Base-by-base conservation (phyloP, 1,140 invertebrate genomes). In the Solenopsis invicta region DNA sequence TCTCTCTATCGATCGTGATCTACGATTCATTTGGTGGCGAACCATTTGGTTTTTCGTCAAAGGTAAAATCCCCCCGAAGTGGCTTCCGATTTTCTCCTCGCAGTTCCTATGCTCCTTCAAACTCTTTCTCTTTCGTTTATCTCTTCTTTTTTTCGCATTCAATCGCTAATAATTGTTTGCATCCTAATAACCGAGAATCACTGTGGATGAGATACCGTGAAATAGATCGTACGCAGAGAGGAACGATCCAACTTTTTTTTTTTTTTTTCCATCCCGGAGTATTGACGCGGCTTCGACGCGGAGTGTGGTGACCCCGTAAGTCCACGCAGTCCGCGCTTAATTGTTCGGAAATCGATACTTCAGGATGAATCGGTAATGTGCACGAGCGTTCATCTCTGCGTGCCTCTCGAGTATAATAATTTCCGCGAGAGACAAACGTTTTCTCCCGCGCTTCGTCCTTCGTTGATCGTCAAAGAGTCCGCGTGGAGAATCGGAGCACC, bases 151-250 rank as follows among this genome's bases (percentile, higher is more conserved):
- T 52, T 54, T 54, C 16, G 71, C 75, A 24, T 69, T 66, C 50
- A 56, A 87, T 52, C 59, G 77, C 66, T 50, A 69, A 50, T 50
- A 69, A 69, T 10, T 59, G 61, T 78, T 87, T 34, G 82, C 29
- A 37, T 16, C 45, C 85, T 85, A 81, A 90, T 90, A 66, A 75
- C 5, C 45, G 67, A 71, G 62, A 37, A 80, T 85, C 72, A 50
- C 41, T 37, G 21, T 76, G 48, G 59, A 52, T 75, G 54, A 69
- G 71, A 62, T 34, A 81, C 75, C 80, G 75, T 82, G 87, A 90
- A 88, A 91, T 69, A 74, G 87, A 34, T 56, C 37, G 50, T 13
- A 69, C 37, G 62, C 41, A 64, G 61, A 29, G 34, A 10, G 80
- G 62, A 34, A 54, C 80, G 54, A n/a, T n/a, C n/a, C 61, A 21